phyloP scores from a whole-genome alignment of 2,113 vertebrate species.

The Sprattus sprattus region DNA sequence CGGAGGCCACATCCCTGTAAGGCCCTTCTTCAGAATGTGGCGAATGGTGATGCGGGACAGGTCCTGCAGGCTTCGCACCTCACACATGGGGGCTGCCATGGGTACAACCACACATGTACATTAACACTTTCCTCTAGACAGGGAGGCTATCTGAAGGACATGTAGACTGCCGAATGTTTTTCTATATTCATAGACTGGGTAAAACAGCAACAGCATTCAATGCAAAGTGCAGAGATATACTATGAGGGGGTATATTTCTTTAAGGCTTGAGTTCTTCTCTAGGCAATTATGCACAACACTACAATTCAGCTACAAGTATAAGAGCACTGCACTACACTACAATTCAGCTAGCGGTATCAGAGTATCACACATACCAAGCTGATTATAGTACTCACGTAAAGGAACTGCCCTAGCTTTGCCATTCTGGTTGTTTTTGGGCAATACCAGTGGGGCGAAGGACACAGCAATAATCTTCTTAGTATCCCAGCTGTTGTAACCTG shows the following conservation, averaged over 20 bases:
- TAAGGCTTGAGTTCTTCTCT: neutral
- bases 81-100: slow-evolving; percentile 68
- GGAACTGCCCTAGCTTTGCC: slow-evolving; percentile 74
- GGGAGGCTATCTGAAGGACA: too few relatives aligned
- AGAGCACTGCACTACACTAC: too few relatives aligned
- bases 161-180: neutral
- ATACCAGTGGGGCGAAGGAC: slow-evolving; percentile 84
- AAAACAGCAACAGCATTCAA: neutral
- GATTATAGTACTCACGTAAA: slow-evolving; percentile 76
- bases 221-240: neutral
- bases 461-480: slow-evolving; percentile 88
- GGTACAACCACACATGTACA: neutral
- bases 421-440: slow-evolving; percentile 75
- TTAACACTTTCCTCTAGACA: neutral
- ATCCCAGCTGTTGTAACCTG: slow-evolving; percentile 82
- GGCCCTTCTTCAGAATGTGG: slow-evolving; percentile 72
- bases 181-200: neutral
- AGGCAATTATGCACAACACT: too few relatives aligned
- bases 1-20: slow-evolving; percentile 54
- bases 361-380: too few relatives aligned
- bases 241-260: neutral
- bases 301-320: too few relatives aligned
- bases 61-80: slow-evolving; percentile 83
- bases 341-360: neutral
- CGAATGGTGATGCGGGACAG: slow-evolving; percentile 83